Evolutionary conservation across 2,797 vertebrate genomes (phyloP).

Genomic region (Clarias laeviceps): DNA sequence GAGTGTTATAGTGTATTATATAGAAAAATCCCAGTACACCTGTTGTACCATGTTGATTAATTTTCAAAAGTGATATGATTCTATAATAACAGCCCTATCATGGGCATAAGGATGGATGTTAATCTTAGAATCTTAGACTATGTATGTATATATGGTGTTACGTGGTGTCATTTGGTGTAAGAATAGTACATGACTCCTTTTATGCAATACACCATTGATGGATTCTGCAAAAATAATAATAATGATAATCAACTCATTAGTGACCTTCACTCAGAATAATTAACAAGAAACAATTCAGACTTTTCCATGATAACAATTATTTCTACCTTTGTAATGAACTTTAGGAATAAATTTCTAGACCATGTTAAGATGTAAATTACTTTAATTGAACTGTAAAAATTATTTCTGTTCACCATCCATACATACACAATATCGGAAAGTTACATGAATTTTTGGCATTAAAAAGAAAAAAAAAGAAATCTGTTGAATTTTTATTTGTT

Average conservation of each 20-base stretch:
- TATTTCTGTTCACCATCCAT: slow-evolving; percentile 48
- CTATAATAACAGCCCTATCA: neutral
- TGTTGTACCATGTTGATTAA: no score
- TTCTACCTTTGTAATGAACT: neutral
- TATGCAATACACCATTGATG: no score
- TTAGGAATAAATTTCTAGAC: slow-evolving; percentile 36
- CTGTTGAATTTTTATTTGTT: slow-evolving; percentile 34
- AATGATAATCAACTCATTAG: no score
- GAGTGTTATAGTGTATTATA: no score
- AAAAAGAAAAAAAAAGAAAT: slow-evolving; percentile 43
- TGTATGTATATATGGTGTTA: neutral
- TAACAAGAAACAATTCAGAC: no score
- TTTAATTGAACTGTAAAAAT: slow-evolving; percentile 61
- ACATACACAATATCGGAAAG: slow-evolving; percentile 53
- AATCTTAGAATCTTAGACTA: no score
- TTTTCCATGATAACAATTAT: neutral
- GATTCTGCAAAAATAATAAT: no score
- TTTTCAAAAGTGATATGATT: no score
- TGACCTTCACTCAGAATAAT: no score
- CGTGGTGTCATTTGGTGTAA: neutral
- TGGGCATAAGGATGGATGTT: neutral
- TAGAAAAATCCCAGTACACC: no score
- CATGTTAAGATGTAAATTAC: slow-evolving; percentile 70
- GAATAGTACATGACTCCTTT: neutral
- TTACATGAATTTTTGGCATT: slow-evolving; percentile 43